phyloP scores from a whole-genome alignment of 2,797 vertebrate genomes.

The Kryptolebias ocellatus region DNA sequence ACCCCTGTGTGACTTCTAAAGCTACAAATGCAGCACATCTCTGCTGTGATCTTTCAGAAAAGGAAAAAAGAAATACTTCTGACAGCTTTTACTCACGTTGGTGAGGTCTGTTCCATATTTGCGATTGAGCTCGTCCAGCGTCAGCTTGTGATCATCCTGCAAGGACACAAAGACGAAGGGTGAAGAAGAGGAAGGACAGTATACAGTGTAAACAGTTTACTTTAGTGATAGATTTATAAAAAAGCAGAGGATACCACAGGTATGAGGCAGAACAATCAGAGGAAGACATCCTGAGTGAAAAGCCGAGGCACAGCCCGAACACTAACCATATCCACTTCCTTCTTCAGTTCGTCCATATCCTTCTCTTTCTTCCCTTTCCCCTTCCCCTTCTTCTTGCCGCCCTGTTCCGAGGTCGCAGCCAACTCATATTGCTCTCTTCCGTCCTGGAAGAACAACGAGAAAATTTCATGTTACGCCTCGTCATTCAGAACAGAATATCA shows the following conservation, averaged over 20 bases:
- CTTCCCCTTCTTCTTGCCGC: constrained; percentile 82
- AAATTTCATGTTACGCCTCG: too few species aligned
- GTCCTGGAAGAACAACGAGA: constrained; percentile 76
- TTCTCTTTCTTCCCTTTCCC: constrained; percentile 85
- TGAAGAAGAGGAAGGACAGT: too few species aligned
- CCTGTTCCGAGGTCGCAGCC: constrained; percentile 93
- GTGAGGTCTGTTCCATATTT: constrained; percentile 96
- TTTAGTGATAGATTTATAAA: too few species aligned
- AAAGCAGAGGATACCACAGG: neutral
- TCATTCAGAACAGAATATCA: too few species aligned
- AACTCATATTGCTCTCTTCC: constrained; percentile 98
- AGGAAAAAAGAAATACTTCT: neutral
- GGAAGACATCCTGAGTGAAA: constrained; percentile 2
- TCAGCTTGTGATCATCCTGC: constrained; percentile 97
- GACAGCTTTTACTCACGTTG: constrained; percentile 81
- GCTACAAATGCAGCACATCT: neutral
- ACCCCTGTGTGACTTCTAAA: neutral
- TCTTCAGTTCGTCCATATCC: constrained; percentile 96
- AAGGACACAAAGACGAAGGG: constrained; percentile 33
- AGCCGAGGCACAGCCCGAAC: neutral
- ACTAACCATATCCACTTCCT: constrained; percentile 93
- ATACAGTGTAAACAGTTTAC: too few species aligned
- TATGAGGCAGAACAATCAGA: constrained; percentile 8
- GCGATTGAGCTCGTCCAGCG: constrained; percentile 92
- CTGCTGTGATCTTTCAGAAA: neutral